Conservation (phyloP, 2,113 vertebrate species). For the Larimichthys polyactis region DNA sequence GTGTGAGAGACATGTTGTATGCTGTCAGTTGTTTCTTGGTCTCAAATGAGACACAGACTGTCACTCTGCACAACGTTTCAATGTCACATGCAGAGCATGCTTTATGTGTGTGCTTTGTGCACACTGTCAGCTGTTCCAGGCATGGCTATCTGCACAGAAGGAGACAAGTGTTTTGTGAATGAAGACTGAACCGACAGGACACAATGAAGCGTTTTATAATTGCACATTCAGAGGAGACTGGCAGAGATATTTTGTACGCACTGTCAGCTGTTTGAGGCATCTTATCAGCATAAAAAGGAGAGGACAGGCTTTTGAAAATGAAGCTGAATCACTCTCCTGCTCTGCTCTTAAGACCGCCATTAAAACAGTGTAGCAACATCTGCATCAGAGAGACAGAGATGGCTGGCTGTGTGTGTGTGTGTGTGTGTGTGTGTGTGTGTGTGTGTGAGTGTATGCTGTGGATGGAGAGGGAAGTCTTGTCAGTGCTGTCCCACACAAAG, state of each 20-base stretch:
- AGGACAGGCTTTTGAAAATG: slow-evolving; percentile 16
- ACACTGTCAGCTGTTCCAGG: slow-evolving; percentile 43
- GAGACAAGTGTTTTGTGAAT: slow-evolving; percentile 52
- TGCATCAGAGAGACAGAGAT: slow-evolving; percentile 33
- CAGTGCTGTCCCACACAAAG: slow-evolving; percentile 63
- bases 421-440: slow-evolving; percentile 10
- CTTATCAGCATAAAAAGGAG: slow-evolving; percentile 41
- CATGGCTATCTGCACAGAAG: slow-evolving; percentile 41
- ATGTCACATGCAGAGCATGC: slow-evolving; percentile 7
- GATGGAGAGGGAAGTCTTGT: slow-evolving; percentile 41
- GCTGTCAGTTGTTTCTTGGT: neutral
- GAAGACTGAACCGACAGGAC: neutral
- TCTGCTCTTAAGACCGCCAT: slow-evolving; percentile 11
- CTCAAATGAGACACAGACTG: neutral
- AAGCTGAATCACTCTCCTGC: slow-evolving; percentile 24
- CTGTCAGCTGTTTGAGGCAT: slow-evolving; percentile 53
- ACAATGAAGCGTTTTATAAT: slow-evolving; percentile 18
- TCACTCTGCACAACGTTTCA: slow-evolving; percentile 1
- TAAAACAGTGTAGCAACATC: slow-evolving; percentile 52
- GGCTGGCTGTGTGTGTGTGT: neutral
- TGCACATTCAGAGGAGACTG: slow-evolving; percentile 21
- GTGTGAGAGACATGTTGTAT: neutral
- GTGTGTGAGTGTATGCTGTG: slow-evolving; percentile 14
- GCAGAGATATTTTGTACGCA: neutral
- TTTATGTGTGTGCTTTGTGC: neutral